Conservation (phyloP, 2,797 vertebrate species). For the Delichon dasypus region DNA sequence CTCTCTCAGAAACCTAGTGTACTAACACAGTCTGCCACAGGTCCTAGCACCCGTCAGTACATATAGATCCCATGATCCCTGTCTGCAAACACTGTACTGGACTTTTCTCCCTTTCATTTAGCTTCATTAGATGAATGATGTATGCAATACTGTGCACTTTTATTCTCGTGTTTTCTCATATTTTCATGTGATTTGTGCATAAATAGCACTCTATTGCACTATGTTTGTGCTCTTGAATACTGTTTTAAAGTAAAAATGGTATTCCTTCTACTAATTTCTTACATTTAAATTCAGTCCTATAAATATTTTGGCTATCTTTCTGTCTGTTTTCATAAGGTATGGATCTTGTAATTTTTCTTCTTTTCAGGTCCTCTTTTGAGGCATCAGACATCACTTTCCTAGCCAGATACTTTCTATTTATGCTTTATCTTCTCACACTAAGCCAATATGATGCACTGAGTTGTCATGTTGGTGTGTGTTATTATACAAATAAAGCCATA, state of each 20-base stretch:
- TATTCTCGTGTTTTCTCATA: background rate
- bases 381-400: background rate
- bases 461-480: background rate
- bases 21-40: background rate
- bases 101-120: background rate
- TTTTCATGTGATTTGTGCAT: background rate
- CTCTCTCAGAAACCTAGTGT: background rate
- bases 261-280: background rate
- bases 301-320: background rate
- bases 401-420: conserved; percentile 13
- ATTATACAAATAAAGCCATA: background rate
- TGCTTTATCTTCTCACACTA: background rate
- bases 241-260: background rate
- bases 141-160: rapidly evolving
- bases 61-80: background rate
- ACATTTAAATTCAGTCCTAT: background rate
- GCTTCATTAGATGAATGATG: background rate
- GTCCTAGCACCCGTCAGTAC: background rate
- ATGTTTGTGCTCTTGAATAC: background rate
- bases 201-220: background rate
- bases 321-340: background rate
- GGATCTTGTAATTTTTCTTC: background rate
- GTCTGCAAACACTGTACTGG: background rate
- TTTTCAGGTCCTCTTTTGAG: background rate
- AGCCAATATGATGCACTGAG: background rate